phyloP scores from a whole-genome alignment of 2,113 vertebrate genomes.

The Centropus unirufus region DNA sequence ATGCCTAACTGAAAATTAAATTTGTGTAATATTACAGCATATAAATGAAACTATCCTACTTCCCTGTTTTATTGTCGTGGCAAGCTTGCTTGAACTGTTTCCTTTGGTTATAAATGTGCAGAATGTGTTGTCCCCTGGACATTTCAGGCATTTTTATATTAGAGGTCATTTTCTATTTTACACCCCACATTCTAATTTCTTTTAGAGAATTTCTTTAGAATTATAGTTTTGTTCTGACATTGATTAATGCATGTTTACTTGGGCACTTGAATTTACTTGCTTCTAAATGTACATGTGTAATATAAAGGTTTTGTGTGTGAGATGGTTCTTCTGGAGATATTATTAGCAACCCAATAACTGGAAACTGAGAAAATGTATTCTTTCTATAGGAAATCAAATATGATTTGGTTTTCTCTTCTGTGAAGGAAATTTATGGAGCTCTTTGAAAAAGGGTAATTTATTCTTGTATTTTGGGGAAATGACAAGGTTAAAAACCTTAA shows the following conservation, averaged over 20 bases:
- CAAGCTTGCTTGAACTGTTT: constrained; percentile 19
- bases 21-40: constrained; percentile 51
- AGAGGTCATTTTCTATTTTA: constrained; percentile 44
- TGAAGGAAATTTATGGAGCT: constrained; percentile 14
- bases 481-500: constrained; percentile 6
- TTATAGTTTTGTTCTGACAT: not conserved
- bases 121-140: not conserved
- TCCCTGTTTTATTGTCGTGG: constrained; percentile 56
- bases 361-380: constrained; percentile 29
- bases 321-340: constrained; percentile 13
- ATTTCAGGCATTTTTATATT: constrained; percentile 65
- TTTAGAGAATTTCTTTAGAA: constrained; percentile 36
- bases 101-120: constrained; percentile 54
- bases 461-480: constrained; percentile 38
- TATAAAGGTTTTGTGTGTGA: not conserved
- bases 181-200: constrained; percentile 16
- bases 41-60: constrained; percentile 57
- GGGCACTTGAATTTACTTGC: not conserved
- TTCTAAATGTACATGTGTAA: not conserved
- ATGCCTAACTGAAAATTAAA: constrained; percentile 49
- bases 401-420: not conserved
- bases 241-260: not conserved
- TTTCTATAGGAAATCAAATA: not conserved
- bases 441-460: constrained; percentile 27
- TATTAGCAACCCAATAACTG: not conserved